These are phyloP conservation scores for Sicus ferrugineus DNA, from an alignment of 2,888 invertebrate species.

Conservation along the genomic window DNA sequence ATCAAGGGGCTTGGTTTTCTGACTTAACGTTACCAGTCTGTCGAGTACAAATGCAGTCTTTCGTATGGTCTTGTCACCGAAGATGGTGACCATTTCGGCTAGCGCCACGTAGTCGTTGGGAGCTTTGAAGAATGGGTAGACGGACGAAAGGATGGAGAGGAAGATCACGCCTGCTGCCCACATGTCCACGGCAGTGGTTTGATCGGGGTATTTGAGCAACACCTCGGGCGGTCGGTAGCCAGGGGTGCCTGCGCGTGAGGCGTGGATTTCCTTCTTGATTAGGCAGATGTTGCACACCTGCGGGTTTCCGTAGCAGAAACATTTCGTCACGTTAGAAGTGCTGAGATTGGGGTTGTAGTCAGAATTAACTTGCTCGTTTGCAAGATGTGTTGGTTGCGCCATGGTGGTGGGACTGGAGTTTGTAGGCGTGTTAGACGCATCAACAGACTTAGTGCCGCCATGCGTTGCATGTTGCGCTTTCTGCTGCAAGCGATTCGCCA, in stretches of 20 bases:
- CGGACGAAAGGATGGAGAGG: conserved; percentile 76
- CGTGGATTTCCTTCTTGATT: conserved; percentile 72
- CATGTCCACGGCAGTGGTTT: conserved; percentile 85
- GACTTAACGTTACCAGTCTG: conserved; percentile 67
- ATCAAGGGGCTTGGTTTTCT: conserved; percentile 66
- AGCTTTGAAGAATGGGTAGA: conserved; percentile 86
- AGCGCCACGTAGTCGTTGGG: conserved; percentile 80
- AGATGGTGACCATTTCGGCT: conserved; percentile 81
- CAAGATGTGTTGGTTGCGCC: conserved; percentile 1
- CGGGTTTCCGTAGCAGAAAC: conserved; percentile 74
- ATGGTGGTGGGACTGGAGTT: neutral
- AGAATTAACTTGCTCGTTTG: conserved; percentile 46
- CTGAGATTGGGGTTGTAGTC: conserved; percentile 54
- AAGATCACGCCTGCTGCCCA: conserved; percentile 91
- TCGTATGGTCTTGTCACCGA: conserved; percentile 76
- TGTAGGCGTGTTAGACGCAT: neutral
- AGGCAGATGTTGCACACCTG: conserved; percentile 76
- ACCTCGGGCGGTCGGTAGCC: conserved; percentile 91
- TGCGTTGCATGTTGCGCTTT: conserved; percentile 39
- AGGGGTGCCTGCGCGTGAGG: conserved; percentile 87
- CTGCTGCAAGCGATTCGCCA: conserved; percentile 47
- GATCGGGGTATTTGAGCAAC: conserved; percentile 78
- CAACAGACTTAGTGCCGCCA: neutral
- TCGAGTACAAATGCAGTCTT: conserved; percentile 73
- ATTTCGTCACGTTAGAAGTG: conserved; percentile 59